Evolutionary conservation across 2,888 invertebrate species (phyloP).

Genomic region (Mantis religiosa): DNA sequence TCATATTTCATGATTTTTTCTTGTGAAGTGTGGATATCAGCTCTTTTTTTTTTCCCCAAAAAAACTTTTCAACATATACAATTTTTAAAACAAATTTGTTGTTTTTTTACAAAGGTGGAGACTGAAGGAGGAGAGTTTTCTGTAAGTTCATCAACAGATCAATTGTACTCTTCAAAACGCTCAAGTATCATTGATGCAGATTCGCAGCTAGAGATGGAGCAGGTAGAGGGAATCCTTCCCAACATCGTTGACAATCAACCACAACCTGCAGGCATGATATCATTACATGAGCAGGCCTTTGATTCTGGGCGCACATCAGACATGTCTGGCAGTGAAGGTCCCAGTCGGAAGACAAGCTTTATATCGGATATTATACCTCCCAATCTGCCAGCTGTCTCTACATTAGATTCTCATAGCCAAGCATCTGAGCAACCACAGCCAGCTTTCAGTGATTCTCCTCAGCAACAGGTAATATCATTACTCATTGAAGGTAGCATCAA

Average conservation of each 20-base stretch:
- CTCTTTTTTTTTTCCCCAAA: slow-evolving; percentile 14
- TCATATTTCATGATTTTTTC: too few relatives aligned
- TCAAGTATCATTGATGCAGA: slow-evolving; percentile 8
- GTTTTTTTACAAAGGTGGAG: neutral
- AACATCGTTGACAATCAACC: neutral
- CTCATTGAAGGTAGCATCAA: neutral
- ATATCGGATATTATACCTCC: neutral
- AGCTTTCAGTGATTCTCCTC: neutral
- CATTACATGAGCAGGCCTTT: neutral
- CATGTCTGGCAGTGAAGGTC: slow-evolving; percentile 10
- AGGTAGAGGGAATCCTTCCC: neutral
- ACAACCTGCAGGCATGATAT: neutral
- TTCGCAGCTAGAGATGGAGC: neutral
- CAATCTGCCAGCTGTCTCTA: neutral
- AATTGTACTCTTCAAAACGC: neutral
- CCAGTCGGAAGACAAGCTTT: slow-evolving; percentile 1
- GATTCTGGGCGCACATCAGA: neutral
- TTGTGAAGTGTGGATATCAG: neutral
- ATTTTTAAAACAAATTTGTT: neutral
- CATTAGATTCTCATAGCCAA: neutral
- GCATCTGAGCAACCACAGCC: neutral
- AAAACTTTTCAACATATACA: neutral
- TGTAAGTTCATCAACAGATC: slow-evolving; percentile 1
- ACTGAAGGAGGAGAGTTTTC: neutral
- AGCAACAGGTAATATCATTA: neutral